phyloP scores from a whole-genome alignment of 2,797 vertebrate genomes.

The Xerus rutilus region DNA sequence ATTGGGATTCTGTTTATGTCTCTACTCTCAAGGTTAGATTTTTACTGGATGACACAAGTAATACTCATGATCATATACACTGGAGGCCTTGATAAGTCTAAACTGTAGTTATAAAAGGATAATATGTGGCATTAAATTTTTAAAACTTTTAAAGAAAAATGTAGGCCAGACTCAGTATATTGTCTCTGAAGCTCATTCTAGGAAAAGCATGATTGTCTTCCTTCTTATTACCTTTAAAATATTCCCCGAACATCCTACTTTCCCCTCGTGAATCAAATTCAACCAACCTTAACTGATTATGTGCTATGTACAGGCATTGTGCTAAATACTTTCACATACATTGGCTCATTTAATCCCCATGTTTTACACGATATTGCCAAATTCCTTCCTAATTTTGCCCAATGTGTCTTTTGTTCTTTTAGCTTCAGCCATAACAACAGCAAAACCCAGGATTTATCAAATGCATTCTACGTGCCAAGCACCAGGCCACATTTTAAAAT shows the following conservation, averaged over 20 bases:
- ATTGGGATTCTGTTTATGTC: background rate
- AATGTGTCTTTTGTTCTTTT: slow-evolving; percentile 43
- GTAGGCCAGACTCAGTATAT: background rate
- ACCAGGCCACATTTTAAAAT: background rate
- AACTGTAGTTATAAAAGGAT: background rate
- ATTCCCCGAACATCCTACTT: slow-evolving; percentile 46
- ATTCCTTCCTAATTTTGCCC: slow-evolving; percentile 62
- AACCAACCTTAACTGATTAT: slow-evolving; percentile 64
- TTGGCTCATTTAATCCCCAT: slow-evolving; percentile 68
- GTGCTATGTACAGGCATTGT: background rate
- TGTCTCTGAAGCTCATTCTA: slow-evolving; percentile 46
- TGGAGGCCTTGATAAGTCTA: background rate
- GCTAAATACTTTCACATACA: slow-evolving; percentile 34
- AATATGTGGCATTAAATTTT: background rate
- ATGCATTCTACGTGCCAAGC: background rate
- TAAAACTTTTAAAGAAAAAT: background rate
- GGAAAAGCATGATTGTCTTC: slow-evolving; percentile 11
- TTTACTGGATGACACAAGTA: background rate
- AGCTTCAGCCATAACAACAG: slow-evolving; percentile 15
- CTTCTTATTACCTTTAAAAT: slow-evolving; percentile 66
- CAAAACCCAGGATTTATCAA: slow-evolving; percentile 7
- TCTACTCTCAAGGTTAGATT: background rate
- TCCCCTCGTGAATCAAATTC: slow-evolving; percentile 44
- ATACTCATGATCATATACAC: background rate
- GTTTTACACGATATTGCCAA: slow-evolving; percentile 63